Evolutionary conservation across 2,113 vertebrate genomes (phyloP).

Genomic region (Taxidea taxus): DNA sequence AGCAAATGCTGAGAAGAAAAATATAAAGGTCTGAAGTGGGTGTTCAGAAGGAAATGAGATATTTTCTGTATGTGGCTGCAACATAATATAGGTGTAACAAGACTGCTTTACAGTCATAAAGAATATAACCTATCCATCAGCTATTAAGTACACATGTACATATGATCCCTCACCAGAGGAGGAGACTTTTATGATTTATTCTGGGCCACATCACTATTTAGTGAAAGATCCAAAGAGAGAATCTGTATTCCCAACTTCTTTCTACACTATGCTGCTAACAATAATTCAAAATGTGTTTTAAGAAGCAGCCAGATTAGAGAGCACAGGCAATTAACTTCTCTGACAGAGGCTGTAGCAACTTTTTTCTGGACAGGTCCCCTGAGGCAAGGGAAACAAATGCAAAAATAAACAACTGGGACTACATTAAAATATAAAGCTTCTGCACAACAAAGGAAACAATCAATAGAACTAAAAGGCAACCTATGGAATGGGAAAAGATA

Average conservation of each 20-base stretch:
- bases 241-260: background rate
- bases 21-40: background rate
- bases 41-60: background rate
- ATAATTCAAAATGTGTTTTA: background rate
- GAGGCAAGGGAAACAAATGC: background rate
- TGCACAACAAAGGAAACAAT: background rate
- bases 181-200: background rate
- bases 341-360: background rate
- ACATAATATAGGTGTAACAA: background rate
- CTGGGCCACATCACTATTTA: background rate
- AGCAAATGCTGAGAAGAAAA: slow-evolving; percentile 5
- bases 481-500: background rate
- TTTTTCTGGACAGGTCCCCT: background rate
- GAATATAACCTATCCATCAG: background rate
- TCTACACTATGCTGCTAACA: background rate
- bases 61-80: background rate
- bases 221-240: background rate
- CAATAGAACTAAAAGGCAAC: background rate
- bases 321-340: background rate
- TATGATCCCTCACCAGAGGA: background rate
- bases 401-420: background rate
- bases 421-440: background rate
- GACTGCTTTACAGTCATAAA: background rate
- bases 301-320: background rate
- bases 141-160: background rate